Conservation (phyloP, 2,888 invertebrate species). For the Abrostola tripartita region DNA sequence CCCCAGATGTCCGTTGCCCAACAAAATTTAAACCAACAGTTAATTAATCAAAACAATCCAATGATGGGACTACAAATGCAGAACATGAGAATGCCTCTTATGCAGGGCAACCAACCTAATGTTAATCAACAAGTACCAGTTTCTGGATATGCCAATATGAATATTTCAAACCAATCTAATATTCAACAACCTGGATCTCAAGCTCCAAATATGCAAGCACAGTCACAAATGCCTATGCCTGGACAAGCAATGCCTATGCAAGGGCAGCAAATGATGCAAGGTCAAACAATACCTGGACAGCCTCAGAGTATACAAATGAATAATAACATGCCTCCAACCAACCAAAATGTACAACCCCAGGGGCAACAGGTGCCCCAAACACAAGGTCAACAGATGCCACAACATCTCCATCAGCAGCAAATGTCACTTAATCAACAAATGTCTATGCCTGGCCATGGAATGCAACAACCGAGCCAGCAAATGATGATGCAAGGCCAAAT, state of each 20-base stretch:
- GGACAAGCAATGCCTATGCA: slow-evolving; percentile 71
- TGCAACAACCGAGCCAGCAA: slow-evolving; percentile 63
- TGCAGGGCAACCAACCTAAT: slow-evolving; percentile 73
- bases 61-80: slow-evolving; percentile 80
- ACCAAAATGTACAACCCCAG: slow-evolving; percentile 64
- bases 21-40: slow-evolving; percentile 67
- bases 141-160: slow-evolving; percentile 71
- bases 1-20: slow-evolving; percentile 73
- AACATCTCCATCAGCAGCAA: slow-evolving; percentile 53
- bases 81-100: slow-evolving; percentile 80
- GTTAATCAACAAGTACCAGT: slow-evolving; percentile 70
- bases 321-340: slow-evolving; percentile 64
- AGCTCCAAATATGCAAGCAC: slow-evolving; percentile 65
- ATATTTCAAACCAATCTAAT: slow-evolving; percentile 70
- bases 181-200: slow-evolving; percentile 67
- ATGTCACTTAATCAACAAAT: slow-evolving; percentile 63
- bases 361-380: slow-evolving; percentile 60
- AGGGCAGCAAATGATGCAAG: slow-evolving; percentile 49
- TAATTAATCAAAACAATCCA: slow-evolving; percentile 74
- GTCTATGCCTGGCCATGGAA: slow-evolving; percentile 64
- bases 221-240: slow-evolving; percentile 65
- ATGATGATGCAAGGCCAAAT: slow-evolving; percentile 72
- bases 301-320: slow-evolving; percentile 61
- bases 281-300: slow-evolving; percentile 45
- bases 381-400: slow-evolving; percentile 61